Conservation (phyloP, 2,113 vertebrate genomes). For the Trogon melanurus region DNA sequence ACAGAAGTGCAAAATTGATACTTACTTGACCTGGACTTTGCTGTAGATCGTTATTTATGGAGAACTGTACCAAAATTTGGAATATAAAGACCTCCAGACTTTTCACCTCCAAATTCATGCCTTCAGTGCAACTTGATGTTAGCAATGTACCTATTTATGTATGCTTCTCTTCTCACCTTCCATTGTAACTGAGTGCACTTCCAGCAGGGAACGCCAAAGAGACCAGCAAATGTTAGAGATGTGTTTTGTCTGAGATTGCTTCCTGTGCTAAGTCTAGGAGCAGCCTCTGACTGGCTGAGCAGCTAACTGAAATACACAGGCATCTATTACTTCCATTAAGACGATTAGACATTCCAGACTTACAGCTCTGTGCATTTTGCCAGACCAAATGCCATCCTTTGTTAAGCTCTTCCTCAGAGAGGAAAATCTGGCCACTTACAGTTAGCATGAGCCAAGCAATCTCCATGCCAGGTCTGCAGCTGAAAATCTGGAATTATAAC, state of each 20-base stretch:
- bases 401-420: constrained; percentile 40
- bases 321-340: background rate
- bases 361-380: background rate
- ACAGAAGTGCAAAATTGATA: background rate
- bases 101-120: background rate
- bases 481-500: constrained; percentile 60
- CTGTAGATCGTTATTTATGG: background rate
- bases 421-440: constrained; percentile 32
- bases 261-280: background rate
- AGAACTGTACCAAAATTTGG: background rate
- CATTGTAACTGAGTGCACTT: background rate
- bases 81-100: background rate
- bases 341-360: constrained; percentile 19
- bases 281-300: background rate
- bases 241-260: constrained; percentile 26
- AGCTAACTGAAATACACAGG: background rate
- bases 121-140: background rate
- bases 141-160: background rate
- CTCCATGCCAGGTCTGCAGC: constrained; percentile 42
- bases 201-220: background rate
- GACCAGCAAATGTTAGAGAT: background rate
- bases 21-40: background rate
- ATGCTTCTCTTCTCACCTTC: background rate
- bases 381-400: constrained; percentile 49
- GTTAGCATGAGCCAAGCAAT: constrained; percentile 28